Evolutionary conservation across 2,888 invertebrate genomes (phyloP).

Genomic region (Eupithecia inturbata): DNA sequence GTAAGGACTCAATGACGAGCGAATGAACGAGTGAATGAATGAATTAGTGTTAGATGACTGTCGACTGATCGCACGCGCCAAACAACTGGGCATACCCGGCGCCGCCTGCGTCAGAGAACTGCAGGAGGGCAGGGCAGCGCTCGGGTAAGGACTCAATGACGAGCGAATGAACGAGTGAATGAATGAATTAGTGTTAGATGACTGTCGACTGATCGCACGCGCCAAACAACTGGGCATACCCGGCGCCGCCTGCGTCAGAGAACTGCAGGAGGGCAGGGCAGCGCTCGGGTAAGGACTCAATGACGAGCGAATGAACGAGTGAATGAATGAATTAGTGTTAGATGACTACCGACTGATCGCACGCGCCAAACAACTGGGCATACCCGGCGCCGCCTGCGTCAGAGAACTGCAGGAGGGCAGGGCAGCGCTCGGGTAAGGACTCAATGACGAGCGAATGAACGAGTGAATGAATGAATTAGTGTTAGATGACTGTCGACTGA

Average conservation of each 20-base stretch:
- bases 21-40: constrained; percentile 31
- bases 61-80: constrained; percentile 92
- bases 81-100: constrained; percentile 91
- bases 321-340: too few species aligned
- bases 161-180: background rate
- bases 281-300: constrained; percentile 7
- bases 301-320: background rate
- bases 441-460: too few species aligned
- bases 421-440: too few species aligned
- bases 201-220: constrained; percentile 92
- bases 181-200: constrained; percentile 81
- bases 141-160: constrained; percentile 3
- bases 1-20: background rate
- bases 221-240: constrained; percentile 94
- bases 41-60: constrained; percentile 87
- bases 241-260: constrained; percentile 88
- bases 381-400: constrained; percentile 89
- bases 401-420: too few species aligned
- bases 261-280: constrained; percentile 90
- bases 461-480: too few species aligned
- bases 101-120: constrained; percentile 91
- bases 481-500: too few species aligned
- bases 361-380: too few species aligned
- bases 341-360: too few species aligned
- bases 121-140: constrained; percentile 87